phyloP scores from a whole-genome alignment of 2,797 vertebrate species.

The Sebastes melanostomus region DNA sequence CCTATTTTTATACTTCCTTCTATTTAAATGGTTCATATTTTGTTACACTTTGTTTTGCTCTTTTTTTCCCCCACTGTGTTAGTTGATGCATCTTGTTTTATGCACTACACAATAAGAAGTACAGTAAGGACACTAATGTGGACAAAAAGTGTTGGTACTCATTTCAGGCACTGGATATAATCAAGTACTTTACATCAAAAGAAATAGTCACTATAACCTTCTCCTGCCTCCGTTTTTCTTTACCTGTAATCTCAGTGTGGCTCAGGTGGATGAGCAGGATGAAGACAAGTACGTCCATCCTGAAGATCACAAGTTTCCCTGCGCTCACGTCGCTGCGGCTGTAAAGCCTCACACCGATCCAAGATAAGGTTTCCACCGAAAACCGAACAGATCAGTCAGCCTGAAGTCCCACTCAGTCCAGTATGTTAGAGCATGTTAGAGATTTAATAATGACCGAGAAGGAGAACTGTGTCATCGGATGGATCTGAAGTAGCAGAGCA shows the following conservation, averaged over 20 bases:
- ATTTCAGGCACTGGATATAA: background rate
- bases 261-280: constrained; percentile 55
- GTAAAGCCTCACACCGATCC: background rate
- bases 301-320: constrained; percentile 14
- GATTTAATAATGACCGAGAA: background rate
- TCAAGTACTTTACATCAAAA: background rate
- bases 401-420: constrained; percentile 1
- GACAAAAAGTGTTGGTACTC: no score
- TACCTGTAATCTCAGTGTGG: constrained; percentile 54
- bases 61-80: no score
- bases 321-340: background rate
- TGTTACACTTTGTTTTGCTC: no score
- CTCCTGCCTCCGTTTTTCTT: background rate
- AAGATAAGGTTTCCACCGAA: background rate
- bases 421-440: background rate
- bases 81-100: no score
- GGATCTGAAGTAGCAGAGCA: background rate
- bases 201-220: background rate
- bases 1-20: no score
- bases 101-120: no score
- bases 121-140: no score
- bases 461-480: background rate
- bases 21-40: no score
- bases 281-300: constrained; percentile 37
- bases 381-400: background rate